Evolutionary conservation across 2,113 vertebrate genomes (phyloP), one percentile per base, ranked within the genome.

Genomic region (Dolichotis patagonum): DNA sequence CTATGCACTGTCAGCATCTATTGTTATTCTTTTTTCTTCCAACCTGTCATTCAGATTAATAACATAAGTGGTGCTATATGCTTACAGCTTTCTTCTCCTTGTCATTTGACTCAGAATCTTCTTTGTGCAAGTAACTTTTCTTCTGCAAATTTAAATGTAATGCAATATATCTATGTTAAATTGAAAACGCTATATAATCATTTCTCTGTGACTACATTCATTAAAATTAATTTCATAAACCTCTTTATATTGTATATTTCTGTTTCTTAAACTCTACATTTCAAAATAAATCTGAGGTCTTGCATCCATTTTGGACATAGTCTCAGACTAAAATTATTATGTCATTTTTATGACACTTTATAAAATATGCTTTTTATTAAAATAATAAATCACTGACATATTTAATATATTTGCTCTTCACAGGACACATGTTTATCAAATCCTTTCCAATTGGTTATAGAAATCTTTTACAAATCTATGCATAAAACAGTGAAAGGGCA

Each of bases 21-120:
- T 96, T 98, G 94, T 98, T 98, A 85, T 94, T 95, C 85, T 97
- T 98, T 98, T 73, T 85, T 92, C 91, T 96, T 96, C 73, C 84
- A 58, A 60, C 83, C 89, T 98, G 98, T 97, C 97, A 97, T 97
- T 98, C 94, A 98, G 97, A 98, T 98, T 98, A 98, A 98, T 98
- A 98, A 98, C 7, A 1, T 98, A 97, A 98, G 56, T 97, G 71
- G 67, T 96, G 65, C 60, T 96, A n/a, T 94, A 81, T 63, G 54
- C 86, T 96, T 80, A 75, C 26, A 95, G 91, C 71, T 97, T 97
- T 98, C 46, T 96, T 97, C 88, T 35, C 58, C 75, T 73, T 16
- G 94, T 98, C 96, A 96, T 28, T 96, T 94, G 94, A 43, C 94
- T 96, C 86, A 91, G 90, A 97, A 93, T 85, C 87, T 98, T 22